Evolutionary conservation across 2,797 vertebrate species (phyloP).

Genomic region (Sylvia borin): DNA sequence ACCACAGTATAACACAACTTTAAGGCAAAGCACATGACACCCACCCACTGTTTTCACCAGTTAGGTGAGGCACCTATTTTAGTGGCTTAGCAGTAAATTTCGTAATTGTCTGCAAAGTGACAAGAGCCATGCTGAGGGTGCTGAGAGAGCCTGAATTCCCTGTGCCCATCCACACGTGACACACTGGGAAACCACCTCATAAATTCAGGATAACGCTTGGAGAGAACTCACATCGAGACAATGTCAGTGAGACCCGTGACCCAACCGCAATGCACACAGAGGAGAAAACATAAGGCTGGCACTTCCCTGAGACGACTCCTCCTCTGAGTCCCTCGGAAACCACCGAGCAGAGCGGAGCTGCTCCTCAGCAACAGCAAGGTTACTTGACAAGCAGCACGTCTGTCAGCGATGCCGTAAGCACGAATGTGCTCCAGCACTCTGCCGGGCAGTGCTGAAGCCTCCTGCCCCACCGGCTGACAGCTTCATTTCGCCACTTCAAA

Average conservation of each 20-base stretch:
- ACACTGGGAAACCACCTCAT: background rate
- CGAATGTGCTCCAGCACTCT: background rate
- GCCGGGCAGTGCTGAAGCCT: background rate
- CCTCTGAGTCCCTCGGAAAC: background rate
- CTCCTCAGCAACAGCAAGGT: background rate
- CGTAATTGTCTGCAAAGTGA: background rate
- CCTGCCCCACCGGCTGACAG: background rate
- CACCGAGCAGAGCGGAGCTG: background rate
- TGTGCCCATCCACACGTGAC: background rate
- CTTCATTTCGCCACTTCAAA: background rate
- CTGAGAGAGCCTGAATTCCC: background rate
- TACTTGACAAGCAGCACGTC: conserved; percentile 4
- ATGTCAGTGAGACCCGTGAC: background rate
- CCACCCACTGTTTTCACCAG: no score
- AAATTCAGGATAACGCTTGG: background rate
- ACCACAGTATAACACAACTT: background rate
- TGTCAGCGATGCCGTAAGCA: background rate
- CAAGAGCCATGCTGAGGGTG: background rate
- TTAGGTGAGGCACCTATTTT: background rate
- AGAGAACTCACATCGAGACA: background rate
- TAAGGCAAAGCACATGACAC: background rate
- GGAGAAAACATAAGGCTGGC: background rate
- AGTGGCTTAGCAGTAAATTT: background rate
- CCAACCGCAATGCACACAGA: background rate
- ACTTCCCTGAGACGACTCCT: background rate